Conservation (phyloP, 2,888 invertebrate species). For the Margaritifera margaritifera region DNA sequence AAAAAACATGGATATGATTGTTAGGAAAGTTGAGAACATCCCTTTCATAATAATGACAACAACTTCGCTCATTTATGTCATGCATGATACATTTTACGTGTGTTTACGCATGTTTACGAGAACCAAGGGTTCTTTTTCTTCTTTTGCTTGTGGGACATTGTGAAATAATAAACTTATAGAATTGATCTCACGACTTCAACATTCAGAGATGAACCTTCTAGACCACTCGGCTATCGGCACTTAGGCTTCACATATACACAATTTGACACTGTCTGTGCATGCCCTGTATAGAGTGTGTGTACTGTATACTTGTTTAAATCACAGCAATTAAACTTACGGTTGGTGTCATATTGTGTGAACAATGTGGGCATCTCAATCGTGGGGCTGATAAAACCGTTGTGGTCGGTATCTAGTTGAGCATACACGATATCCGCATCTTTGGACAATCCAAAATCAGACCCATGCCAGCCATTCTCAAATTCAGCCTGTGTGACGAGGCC, state of each 20-base stretch:
- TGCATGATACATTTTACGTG: too few relatives aligned
- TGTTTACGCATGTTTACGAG: too few relatives aligned
- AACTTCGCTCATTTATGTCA: too few relatives aligned
- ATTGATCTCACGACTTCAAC: too few relatives aligned
- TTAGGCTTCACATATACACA: not conserved
- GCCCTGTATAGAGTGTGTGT: not conserved
- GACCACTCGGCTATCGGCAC: not conserved
- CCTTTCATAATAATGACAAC: too few relatives aligned
- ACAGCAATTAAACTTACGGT: constrained; percentile 28
- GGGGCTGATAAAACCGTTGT: constrained; percentile 38
- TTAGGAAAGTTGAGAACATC: too few relatives aligned
- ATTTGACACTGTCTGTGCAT: not conserved
- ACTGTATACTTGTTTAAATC: not conserved
- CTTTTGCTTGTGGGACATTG: too few relatives aligned
- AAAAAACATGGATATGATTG: too few relatives aligned
- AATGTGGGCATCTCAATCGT: constrained; percentile 35
- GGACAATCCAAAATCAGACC: constrained; percentile 41
- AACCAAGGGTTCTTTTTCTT: too few relatives aligned
- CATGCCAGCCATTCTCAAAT: constrained; percentile 47
- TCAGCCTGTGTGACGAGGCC: constrained; percentile 41
- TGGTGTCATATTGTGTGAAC: constrained; percentile 35
- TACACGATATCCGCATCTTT: constrained; percentile 50
- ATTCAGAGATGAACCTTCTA: not conserved
- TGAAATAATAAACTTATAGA: too few relatives aligned
- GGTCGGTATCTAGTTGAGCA: constrained; percentile 38